Base-by-base conservation (phyloP, 92 coral and sea anemone species). In the Montipora capitata region DNA sequence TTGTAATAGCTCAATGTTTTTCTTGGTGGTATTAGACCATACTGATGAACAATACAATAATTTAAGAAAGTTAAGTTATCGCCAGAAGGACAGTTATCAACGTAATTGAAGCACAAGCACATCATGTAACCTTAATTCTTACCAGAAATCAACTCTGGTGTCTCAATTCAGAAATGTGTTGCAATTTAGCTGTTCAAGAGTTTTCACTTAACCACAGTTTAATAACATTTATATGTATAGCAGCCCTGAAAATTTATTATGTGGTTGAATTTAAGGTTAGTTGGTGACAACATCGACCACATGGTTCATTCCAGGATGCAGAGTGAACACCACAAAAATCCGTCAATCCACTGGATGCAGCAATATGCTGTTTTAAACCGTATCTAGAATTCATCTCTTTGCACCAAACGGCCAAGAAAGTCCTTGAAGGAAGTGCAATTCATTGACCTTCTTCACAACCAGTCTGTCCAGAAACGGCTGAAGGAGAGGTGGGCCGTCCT, bases 211-310 rank as follows among this genome's bases (percentile, higher is more conserved):
- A 54, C 59, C 59, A 54, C 16, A 7, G 59, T 54, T 54, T 54
- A 9, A 54, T 54, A 5, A 54, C 59, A 10, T 54, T 54, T 54
- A 12, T 54, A 54, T 54, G 59, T 54, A 54, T 54, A 7, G 59
- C 59, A 54, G 59, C 59, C 0, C 59, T 54, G 49, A 14, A 15
- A 27, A 40, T 27, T 27, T 15, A 5, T 38, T 71, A 15, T 77
- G 57, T 77, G 5, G 42, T 54, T 77, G 4, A 5, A 45, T 45
- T 74, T 39, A 38, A 85, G 93, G 57, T 35, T 90, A 20, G 86
- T 90, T 39, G 90, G 72, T 72, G 94, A 90, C 62, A 90, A 90
- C 69, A 86, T 90, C 62, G 94, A 90, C 62, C 44, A 43, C 4
- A 82, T 63, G 59, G 73, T 90, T 20, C 39, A 59, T 72, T 79